Evolutionary conservation across 2,113 vertebrate species (phyloP).

Genomic region (Nicator chloris): DNA sequence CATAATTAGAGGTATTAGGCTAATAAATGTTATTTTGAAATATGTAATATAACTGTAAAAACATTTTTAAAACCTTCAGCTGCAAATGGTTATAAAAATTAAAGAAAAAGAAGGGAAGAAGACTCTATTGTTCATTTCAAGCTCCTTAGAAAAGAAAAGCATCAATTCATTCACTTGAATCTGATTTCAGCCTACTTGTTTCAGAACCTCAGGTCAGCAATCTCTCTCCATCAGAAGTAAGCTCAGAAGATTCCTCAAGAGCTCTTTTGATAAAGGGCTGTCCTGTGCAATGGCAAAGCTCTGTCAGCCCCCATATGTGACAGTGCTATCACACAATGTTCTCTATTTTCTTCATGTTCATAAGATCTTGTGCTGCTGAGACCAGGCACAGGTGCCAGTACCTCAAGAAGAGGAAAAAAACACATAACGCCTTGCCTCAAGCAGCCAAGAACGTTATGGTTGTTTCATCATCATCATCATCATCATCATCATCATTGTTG

Average conservation of each 20-base stretch:
- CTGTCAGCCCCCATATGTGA: neutral
- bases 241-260: neutral
- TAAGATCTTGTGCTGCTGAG: neutral
- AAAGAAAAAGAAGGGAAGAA: neutral
- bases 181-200: neutral
- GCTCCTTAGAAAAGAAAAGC: neutral
- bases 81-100: neutral
- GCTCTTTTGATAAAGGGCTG: neutral
- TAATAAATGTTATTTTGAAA: constrained; percentile 53
- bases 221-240: neutral
- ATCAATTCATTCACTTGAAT: neutral
- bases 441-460: neutral
- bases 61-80: constrained; percentile 4
- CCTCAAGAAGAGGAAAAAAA: neutral
- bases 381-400: neutral
- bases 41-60: constrained; percentile 13
- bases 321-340: neutral
- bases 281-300: neutral
- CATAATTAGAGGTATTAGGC: constrained; percentile 23
- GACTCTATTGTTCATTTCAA: neutral
- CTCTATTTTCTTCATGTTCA: neutral
- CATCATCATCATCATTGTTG: neutral
- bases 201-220: neutral
- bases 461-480: neutral
- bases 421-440: neutral